These are phyloP conservation scores for Wiebesia pumilae DNA, from an alignment of 1,140 invertebrate species.

Conservation along the genomic window DNA sequence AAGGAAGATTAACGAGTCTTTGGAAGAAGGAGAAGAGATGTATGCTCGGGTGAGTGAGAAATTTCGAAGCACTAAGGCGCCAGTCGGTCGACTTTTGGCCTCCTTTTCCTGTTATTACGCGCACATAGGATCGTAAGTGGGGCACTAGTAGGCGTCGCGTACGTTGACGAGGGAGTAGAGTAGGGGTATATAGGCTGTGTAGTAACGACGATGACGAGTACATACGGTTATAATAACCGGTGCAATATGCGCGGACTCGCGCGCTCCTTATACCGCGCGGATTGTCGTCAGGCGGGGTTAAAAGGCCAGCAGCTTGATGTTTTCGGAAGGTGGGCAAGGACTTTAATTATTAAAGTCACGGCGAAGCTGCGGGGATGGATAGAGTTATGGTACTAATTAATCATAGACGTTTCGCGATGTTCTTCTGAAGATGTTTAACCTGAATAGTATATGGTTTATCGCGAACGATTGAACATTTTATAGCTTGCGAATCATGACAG, in stretches of 20 bases:
- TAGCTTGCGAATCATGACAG: background rate
- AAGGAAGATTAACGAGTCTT: background rate
- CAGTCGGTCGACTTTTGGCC: slow-evolving; percentile 42
- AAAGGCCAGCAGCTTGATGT: background rate
- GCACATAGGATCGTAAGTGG: slow-evolving; percentile 33
- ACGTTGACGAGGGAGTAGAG: background rate
- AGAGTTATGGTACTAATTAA: background rate
- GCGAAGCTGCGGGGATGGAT: background rate
- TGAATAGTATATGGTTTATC: background rate
- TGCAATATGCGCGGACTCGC: slow-evolving; percentile 42
- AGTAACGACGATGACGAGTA: background rate
- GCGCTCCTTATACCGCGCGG: background rate
- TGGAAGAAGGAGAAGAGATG: background rate
- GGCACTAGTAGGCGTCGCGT: slow-evolving; percentile 36
- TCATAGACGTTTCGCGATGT: background rate
- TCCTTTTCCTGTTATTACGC: slow-evolving; percentile 39
- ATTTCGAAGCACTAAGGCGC: background rate
- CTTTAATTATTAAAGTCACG: background rate
- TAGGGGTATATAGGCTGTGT: background rate
- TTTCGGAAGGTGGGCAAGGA: background rate
- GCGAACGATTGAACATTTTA: background rate
- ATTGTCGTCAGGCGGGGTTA: background rate
- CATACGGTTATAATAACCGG: slow-evolving; percentile 46
- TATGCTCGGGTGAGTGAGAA: background rate
- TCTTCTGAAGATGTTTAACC: background rate